A percentile compares a stretch with the other conserved stretches of the same genome.
phyloP scores from a whole-genome alignment of 2,888 invertebrate species.

The Taphrorychus bicolor region DNA sequence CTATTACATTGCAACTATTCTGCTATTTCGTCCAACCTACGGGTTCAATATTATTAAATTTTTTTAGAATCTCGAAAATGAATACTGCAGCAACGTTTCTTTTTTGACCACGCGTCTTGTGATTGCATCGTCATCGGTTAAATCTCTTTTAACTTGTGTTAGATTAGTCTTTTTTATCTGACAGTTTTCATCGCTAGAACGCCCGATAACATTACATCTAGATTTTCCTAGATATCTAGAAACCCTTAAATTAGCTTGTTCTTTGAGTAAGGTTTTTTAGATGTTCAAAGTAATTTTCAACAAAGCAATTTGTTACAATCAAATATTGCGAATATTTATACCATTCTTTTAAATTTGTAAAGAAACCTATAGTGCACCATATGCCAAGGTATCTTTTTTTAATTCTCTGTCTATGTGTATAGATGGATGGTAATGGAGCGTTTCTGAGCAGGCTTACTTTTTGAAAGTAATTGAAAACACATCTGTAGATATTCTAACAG shows the following conservation, averaged over 20 bases:
- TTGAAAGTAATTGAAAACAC: neutral
- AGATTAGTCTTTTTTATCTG: neutral
- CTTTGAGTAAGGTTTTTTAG: neutral
- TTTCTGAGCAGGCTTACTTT: neutral
- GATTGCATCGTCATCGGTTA: neutral
- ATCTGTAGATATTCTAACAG: neutral
- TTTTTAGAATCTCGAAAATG: too few relatives aligned
- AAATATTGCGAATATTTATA: neutral
- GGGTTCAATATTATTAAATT: too few relatives aligned
- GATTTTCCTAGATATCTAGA: neutral
- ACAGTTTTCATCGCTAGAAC: too few relatives aligned
- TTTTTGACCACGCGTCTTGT: slow-evolving; percentile 29
- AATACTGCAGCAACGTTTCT: neutral
- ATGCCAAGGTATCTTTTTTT: neutral
- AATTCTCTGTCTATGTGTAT: neutral
- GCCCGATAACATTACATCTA: neutral
- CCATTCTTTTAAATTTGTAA: neutral
- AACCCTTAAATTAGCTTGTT: neutral
- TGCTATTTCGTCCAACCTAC: slow-evolving; percentile 4
- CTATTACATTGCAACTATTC: slow-evolving; percentile 28
- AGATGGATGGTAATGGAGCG: neutral
- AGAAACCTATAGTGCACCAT: neutral
- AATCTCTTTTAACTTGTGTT: neutral
- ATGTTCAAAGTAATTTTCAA: neutral
- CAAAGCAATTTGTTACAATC: neutral